phyloP scores from a whole-genome alignment of 2,113 vertebrate genomes.

The Calonectris borealis region DNA sequence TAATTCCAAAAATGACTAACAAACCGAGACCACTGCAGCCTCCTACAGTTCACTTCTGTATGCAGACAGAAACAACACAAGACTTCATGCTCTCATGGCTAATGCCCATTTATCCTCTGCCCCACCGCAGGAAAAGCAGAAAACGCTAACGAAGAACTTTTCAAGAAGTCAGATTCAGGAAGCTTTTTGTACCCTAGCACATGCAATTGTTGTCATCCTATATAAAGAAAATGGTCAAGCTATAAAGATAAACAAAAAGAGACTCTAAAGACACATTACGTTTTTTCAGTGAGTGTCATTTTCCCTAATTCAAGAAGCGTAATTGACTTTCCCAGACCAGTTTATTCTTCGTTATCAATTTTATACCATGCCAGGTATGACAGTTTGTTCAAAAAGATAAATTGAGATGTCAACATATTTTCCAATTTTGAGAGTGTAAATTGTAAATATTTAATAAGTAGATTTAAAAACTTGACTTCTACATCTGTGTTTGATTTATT shows the following conservation, averaged over 20 bases:
- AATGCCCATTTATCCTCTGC: background rate
- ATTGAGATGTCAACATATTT: constrained; percentile 2
- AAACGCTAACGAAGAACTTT: background rate
- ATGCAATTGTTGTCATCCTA: background rate
- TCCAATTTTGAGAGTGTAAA: background rate
- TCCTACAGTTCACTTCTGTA: background rate
- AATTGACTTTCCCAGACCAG: background rate
- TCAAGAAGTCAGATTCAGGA: background rate
- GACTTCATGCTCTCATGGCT: background rate
- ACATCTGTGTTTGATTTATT: background rate
- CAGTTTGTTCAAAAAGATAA: background rate
- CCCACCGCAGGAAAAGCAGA: background rate
- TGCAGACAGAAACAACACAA: background rate
- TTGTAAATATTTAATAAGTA: constrained; percentile 21
- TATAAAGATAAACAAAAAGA: background rate
- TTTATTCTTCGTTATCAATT: background rate
- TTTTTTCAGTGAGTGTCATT: background rate
- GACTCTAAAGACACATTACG: background rate
- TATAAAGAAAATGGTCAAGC: background rate
- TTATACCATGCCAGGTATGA: background rate
- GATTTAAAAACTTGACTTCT: background rate
- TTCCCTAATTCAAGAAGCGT: background rate
- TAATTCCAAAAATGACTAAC: background rate
- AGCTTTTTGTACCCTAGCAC: background rate
- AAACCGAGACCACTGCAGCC: background rate